Conservation (phyloP, 2,113 vertebrate species). For the Phylloscopus whistleri region DNA sequence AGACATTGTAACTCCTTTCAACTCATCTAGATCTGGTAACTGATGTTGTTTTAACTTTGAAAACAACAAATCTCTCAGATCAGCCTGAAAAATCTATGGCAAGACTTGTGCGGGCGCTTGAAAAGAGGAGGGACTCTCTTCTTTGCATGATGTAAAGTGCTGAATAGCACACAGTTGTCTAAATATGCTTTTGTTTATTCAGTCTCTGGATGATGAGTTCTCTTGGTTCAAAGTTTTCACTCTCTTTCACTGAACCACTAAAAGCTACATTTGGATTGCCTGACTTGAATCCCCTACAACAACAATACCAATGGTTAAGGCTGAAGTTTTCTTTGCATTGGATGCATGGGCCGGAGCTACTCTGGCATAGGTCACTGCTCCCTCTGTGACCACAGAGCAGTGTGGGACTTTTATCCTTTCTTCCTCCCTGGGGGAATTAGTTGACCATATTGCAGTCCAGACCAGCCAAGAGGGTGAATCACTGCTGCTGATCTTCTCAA, state of each 20-base stretch:
- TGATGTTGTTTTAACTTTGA: constrained; percentile 38
- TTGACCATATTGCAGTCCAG: background rate
- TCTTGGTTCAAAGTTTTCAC: constrained; percentile 6
- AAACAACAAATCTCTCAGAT: constrained; percentile 33
- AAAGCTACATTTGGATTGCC: background rate
- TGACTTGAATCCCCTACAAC: background rate
- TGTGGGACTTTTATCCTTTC: background rate
- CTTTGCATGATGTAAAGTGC: background rate
- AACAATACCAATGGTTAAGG: background rate
- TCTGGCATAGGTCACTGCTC: background rate
- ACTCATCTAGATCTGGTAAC: background rate
- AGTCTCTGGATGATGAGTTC: background rate
- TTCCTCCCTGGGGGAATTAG: background rate
- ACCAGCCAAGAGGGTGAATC: constrained; percentile 19
- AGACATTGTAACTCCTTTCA: background rate
- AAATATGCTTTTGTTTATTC: constrained; percentile 54
- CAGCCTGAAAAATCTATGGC: constrained; percentile 22
- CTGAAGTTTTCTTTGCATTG: background rate
- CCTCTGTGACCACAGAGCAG: background rate
- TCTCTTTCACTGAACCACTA: constrained; percentile 1
- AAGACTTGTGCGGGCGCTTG: background rate
- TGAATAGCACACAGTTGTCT: constrained; percentile 46
- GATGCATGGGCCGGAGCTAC: background rate
- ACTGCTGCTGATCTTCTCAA: background rate
- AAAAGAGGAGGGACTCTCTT: background rate